A percentile compares a stretch with the other conserved stretches of the same genome.
Conservation (phyloP, 2,888 invertebrate species). For the Ormyrus nitidulus region DNA sequence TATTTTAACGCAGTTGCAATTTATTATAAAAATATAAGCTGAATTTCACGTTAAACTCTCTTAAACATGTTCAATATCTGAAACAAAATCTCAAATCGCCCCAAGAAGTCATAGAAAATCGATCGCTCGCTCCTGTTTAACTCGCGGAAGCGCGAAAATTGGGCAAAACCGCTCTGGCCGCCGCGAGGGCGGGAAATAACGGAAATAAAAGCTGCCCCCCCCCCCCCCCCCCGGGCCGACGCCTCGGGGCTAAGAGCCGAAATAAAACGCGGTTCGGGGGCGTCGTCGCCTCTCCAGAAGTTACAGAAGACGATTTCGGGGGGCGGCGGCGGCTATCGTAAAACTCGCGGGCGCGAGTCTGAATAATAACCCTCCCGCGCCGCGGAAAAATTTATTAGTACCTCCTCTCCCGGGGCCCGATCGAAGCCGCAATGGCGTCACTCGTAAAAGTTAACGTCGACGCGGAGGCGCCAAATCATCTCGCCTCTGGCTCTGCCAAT, state of each 20-base stretch:
- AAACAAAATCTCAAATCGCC: too few relatives aligned
- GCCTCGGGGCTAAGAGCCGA: slow-evolving; percentile 1
- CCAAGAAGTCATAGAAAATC: too few relatives aligned
- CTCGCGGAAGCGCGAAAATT: slow-evolving; percentile 47
- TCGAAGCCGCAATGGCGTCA: slow-evolving; percentile 40
- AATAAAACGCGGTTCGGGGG: slow-evolving; percentile 39
- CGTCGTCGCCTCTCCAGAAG: slow-evolving; percentile 13
- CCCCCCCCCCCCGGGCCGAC: too few relatives aligned
- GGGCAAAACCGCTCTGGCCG: slow-evolving; percentile 13
- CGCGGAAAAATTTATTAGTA: slow-evolving; percentile 52
- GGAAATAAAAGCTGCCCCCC: slow-evolving; percentile 36
- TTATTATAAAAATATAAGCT: too few relatives aligned
- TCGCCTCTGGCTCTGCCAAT: slow-evolving; percentile 30
- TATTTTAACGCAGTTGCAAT: too few relatives aligned
- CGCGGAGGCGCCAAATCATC: slow-evolving; percentile 47
- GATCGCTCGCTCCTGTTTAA: not conserved
- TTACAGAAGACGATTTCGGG: slow-evolving; percentile 52
- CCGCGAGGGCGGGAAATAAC: slow-evolving; percentile 29
- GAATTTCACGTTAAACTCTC: too few relatives aligned
- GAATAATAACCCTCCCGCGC: slow-evolving; percentile 53
- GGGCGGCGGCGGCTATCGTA: slow-evolving; percentile 27
- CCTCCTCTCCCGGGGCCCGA: slow-evolving; percentile 21
- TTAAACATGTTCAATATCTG: too few relatives aligned
- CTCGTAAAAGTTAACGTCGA: slow-evolving; percentile 54
- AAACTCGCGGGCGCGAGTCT: slow-evolving; percentile 35